phyloP scores from a whole-genome alignment of 2,113 vertebrate genomes.

The Clarias batrachus region DNA sequence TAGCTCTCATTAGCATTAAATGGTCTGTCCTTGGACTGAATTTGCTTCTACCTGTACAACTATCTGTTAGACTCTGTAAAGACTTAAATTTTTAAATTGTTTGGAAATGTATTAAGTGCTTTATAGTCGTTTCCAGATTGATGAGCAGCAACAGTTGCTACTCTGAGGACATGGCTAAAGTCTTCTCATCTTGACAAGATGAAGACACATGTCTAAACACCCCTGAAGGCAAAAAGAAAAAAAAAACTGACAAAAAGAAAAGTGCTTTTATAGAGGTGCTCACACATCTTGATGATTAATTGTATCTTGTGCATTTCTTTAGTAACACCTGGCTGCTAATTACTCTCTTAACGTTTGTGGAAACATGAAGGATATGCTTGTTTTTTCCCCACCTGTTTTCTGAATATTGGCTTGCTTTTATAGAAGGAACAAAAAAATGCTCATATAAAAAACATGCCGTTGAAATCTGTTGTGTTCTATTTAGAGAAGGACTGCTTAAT shows the following conservation, averaged over 20 bases:
- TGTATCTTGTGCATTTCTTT: background rate
- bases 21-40: background rate
- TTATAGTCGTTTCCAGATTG: too few species aligned
- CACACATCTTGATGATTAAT: background rate
- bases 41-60: background rate
- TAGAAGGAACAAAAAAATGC: background rate
- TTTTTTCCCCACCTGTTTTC: too few species aligned
- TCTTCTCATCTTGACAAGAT: background rate
- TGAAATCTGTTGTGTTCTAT: background rate
- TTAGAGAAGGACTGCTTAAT: background rate
- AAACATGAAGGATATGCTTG: background rate
- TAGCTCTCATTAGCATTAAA: background rate
- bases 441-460: background rate
- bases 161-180: background rate
- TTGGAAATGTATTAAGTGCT: too few species aligned
- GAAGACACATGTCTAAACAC: background rate
- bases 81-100: too few species aligned
- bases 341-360: background rate
- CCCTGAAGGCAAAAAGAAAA: background rate
- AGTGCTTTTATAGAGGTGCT: background rate
- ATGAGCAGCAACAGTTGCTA: too few species aligned
- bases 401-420: background rate
- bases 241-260: background rate
- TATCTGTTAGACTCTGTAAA: background rate
- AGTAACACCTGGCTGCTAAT: background rate